Evolutionary conservation across 2,113 vertebrate species (phyloP).

Genomic region (Reinhardtius hippoglossoides): DNA sequence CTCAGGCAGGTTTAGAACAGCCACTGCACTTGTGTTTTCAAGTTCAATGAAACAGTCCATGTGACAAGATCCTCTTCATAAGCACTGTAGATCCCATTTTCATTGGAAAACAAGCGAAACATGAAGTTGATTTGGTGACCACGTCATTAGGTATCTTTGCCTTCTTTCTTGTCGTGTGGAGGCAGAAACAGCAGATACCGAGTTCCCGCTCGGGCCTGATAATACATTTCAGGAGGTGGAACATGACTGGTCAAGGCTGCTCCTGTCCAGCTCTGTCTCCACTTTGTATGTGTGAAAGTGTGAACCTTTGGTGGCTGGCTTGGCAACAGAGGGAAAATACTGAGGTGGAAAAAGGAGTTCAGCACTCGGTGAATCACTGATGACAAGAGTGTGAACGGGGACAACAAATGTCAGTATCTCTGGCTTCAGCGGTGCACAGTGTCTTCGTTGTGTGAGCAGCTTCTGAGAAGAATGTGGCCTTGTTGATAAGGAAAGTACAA

Average conservation of each 20-base stretch:
- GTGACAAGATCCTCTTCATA: background rate
- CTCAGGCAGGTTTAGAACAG: too few relatives aligned
- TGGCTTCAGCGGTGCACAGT: constrained; percentile 21
- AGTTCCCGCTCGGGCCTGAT: constrained; percentile 87
- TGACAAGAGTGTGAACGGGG: constrained; percentile 53
- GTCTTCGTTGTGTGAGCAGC: constrained; percentile 46
- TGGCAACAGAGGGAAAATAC: constrained; percentile 44
- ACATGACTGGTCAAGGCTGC: constrained; percentile 87
- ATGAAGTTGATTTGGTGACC: background rate
- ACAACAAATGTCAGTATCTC: constrained; percentile 49
- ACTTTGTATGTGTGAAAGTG: constrained; percentile 18
- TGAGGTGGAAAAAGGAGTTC: constrained; percentile 60
- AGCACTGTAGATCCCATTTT: background rate
- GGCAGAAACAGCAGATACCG: constrained; percentile 81
- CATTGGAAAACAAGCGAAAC: background rate
- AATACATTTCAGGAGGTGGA: constrained; percentile 83
- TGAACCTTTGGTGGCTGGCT: constrained; percentile 24
- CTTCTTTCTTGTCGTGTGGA: constrained; percentile 60
- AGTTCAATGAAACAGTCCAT: background rate
- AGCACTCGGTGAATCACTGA: constrained; percentile 60
- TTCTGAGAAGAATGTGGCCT: constrained; percentile 70
- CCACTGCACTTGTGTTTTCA: too few relatives aligned
- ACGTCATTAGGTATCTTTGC: constrained; percentile 30
- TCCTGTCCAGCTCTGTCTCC: background rate
- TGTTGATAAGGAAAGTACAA: constrained; percentile 66